These are phyloP conservation scores for Seriola aureovittata DNA, from an alignment of 2,113 vertebrate species.

Conservation along the genomic window DNA sequence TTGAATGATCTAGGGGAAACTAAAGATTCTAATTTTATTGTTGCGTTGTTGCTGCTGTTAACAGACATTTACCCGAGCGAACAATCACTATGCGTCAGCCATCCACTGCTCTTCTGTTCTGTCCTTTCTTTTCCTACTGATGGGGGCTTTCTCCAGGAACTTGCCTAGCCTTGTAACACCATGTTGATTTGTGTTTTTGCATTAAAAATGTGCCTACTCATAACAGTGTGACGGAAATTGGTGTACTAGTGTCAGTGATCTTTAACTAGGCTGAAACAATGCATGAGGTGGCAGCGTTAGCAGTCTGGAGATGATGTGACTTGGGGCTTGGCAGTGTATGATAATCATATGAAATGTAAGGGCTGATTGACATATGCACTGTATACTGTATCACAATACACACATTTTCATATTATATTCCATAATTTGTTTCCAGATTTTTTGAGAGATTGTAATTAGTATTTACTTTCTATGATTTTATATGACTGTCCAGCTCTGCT, in stretches of 20 bases:
- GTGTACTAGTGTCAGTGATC: slow-evolving; percentile 12
- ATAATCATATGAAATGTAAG: not conserved
- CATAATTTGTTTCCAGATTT: not conserved
- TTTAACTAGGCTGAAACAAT: slow-evolving; percentile 14
- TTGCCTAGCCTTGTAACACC: slow-evolving; percentile 23
- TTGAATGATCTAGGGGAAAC: slow-evolving; percentile 23
- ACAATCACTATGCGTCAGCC: slow-evolving; percentile 30
- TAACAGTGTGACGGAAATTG: slow-evolving; percentile 41
- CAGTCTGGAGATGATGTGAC: not conserved
- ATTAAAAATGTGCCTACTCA: slow-evolving; percentile 66
- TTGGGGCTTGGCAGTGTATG: not conserved
- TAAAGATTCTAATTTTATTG: slow-evolving; percentile 30
- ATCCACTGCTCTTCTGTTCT: slow-evolving; percentile 29
- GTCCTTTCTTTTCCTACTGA: slow-evolving; percentile 7
- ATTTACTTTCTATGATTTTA: not conserved
- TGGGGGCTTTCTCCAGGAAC: slow-evolving; percentile 9
- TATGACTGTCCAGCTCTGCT: not conserved
- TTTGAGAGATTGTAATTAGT: not conserved
- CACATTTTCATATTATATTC: not conserved
- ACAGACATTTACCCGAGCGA: slow-evolving; percentile 40
- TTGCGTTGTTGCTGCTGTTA: slow-evolving; percentile 48
- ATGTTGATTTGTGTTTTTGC: slow-evolving; percentile 35
- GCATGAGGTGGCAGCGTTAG: not conserved
- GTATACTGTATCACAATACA: not conserved
- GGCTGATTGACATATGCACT: not conserved